Evolutionary conservation across 1,140 invertebrate genomes (phyloP).

Genomic region (Meloidogyne chitwoodi): DNA sequence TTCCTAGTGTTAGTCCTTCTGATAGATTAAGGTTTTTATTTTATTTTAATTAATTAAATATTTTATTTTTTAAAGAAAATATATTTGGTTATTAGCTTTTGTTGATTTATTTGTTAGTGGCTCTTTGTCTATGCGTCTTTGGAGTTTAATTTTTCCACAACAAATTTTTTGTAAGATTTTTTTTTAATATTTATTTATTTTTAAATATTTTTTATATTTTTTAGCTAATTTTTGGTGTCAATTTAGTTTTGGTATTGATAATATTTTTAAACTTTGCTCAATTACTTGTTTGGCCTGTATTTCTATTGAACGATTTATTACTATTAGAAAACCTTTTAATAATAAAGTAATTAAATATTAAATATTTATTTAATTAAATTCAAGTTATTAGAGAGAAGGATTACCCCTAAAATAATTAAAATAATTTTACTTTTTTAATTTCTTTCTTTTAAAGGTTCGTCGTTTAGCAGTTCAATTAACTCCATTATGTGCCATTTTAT

Average conservation of each 20-base stretch:
- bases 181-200: slow-evolving; percentile 1
- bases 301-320: slow-evolving; percentile 47
- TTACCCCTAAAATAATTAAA: neutral
- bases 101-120: slow-evolving; percentile 53
- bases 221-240: slow-evolving; percentile 41
- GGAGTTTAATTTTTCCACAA: slow-evolving; percentile 48
- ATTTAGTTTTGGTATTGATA: slow-evolving; percentile 44
- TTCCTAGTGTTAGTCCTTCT: slow-evolving; percentile 26
- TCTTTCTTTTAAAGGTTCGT: slow-evolving; percentile 37
- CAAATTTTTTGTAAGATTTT: slow-evolving; percentile 36
- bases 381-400: neutral
- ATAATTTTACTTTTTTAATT: neutral
- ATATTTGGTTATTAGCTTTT: slow-evolving; percentile 53
- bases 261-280: slow-evolving; percentile 48
- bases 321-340: slow-evolving; percentile 55
- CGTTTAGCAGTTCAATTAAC: slow-evolving; percentile 46
- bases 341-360: slow-evolving; percentile 44
- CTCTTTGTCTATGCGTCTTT: slow-evolving; percentile 40
- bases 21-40: slow-evolving; percentile 10
- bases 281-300: slow-evolving; percentile 54
- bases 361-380: neutral
- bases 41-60: neutral
- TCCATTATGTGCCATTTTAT: slow-evolving; percentile 44
- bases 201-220: slow-evolving; percentile 23
- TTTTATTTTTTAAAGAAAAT: slow-evolving; percentile 19